These are phyloP conservation scores for Hemichromis elongatus DNA, from an alignment of 2,113 vertebrate genomes.

Conservation along the genomic window DNA sequence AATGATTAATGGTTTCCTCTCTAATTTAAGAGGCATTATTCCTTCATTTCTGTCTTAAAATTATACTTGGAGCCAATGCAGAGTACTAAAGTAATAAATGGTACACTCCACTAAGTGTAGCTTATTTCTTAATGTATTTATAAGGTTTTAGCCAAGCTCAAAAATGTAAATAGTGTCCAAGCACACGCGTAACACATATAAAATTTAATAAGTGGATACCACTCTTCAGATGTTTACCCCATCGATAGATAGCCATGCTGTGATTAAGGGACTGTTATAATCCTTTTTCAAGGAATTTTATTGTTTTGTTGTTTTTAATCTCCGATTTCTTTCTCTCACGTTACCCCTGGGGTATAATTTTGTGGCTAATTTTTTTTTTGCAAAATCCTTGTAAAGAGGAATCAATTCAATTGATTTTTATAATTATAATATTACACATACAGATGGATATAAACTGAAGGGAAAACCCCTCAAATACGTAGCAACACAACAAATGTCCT, in stretches of 20 bases:
- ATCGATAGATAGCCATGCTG: background rate
- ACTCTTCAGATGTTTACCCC: background rate
- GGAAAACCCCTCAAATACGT: no score
- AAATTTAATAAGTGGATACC: background rate
- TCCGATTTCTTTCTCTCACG: rapidly evolving
- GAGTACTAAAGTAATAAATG: background rate
- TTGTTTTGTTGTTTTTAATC: rapidly evolving
- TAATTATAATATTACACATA: background rate
- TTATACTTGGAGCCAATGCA: no score
- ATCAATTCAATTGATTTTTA: background rate
- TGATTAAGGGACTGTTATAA: background rate
- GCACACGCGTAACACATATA: background rate
- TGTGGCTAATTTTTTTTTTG: background rate
- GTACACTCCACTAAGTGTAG: background rate
- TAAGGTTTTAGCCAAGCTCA: background rate
- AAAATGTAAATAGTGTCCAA: background rate
- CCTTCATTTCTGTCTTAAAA: background rate
- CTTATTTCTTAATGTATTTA: background rate
- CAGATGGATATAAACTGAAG: background rate
- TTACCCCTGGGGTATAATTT: background rate
- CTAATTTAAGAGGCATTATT: background rate
- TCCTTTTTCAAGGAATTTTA: background rate
- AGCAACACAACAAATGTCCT: no score
- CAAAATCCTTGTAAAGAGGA: background rate
- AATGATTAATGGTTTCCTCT: background rate